phyloP scores from a whole-genome alignment of 2,113 vertebrate genomes.

The Ceyx cyanopectus region DNA sequence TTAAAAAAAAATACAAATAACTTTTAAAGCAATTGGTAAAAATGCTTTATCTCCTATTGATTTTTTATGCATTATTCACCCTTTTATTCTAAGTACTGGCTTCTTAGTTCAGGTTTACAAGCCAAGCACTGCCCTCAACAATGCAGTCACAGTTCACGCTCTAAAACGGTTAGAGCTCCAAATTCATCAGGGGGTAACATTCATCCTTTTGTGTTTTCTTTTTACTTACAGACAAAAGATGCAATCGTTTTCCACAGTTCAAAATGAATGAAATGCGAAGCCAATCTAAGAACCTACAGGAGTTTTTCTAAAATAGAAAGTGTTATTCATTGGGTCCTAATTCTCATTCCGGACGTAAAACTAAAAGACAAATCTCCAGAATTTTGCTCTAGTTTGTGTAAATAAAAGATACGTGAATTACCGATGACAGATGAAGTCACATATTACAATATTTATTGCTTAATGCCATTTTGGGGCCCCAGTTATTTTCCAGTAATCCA shows the following conservation, averaged over 20 bases:
- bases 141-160: constrained; percentile 39
- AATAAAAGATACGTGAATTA: not conserved
- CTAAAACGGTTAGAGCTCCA: constrained; percentile 18
- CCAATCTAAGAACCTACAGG: constrained; percentile 6
- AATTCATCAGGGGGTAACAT: constrained; percentile 18
- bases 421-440: not conserved
- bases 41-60: not conserved
- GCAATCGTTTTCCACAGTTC: not conserved
- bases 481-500: not conserved
- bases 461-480: not conserved
- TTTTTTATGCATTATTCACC: not conserved
- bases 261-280: constrained; percentile 36
- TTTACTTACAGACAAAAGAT: constrained; percentile 45
- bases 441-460: not conserved
- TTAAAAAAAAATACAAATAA: not conserved
- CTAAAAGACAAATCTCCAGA: not conserved
- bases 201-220: constrained; percentile 23
- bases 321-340: not conserved
- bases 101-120: not conserved
- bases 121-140: constrained; percentile 12
- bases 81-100: not conserved
- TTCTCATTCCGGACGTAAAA: not conserved
- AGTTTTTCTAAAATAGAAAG: constrained; percentile 13
- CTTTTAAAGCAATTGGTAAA: not conserved
- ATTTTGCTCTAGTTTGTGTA: not conserved